Conservation (phyloP, 2,797 vertebrate genomes). For the Rhincodon typus region DNA sequence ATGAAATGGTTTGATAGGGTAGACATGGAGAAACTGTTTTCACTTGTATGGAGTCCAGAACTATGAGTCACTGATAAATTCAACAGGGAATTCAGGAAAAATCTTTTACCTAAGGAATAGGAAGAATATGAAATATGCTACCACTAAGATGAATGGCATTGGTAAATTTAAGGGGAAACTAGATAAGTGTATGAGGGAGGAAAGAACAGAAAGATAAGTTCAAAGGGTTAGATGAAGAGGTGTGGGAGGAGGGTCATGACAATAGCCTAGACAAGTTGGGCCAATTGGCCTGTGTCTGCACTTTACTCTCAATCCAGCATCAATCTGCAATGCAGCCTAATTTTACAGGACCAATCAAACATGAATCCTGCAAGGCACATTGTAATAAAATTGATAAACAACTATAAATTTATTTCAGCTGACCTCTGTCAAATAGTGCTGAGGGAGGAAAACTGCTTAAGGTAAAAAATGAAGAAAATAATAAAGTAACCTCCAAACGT, state of each 20-base stretch:
- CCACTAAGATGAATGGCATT: background rate
- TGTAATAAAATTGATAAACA: background rate
- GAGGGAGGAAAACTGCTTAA: background rate
- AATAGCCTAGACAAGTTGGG: background rate
- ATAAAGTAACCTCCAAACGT: background rate
- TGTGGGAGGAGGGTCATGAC: background rate
- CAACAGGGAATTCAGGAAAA: background rate
- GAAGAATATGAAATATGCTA: background rate
- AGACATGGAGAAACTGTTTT: background rate
- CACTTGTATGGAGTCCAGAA: background rate
- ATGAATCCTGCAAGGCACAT: background rate
- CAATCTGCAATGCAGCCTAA: background rate
- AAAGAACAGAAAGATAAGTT: background rate
- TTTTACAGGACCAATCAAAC: background rate
- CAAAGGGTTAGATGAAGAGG: background rate
- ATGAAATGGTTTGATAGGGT: background rate
- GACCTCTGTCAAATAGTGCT: background rate
- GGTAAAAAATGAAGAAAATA: background rate
- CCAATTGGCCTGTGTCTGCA: background rate
- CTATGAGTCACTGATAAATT: background rate
- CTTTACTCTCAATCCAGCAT: background rate
- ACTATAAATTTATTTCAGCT: background rate
- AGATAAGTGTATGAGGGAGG: background rate
- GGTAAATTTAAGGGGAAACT: background rate
- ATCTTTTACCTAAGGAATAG: background rate